phyloP scores from a whole-genome alignment of 1,140 invertebrate species.

The Anadara kagoshimensis region DNA sequence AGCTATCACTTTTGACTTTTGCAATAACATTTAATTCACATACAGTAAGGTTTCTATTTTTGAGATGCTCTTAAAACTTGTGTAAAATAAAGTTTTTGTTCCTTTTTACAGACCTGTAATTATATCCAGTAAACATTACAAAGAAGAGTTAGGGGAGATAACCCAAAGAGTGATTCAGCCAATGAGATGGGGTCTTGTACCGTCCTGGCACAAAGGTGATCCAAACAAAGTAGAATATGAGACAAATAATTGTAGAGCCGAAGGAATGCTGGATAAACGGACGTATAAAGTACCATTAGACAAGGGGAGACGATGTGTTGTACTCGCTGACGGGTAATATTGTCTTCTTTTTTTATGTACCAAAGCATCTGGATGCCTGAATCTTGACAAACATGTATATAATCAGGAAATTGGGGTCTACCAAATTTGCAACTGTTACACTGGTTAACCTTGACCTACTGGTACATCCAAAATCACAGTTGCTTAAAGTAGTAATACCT shows the following conservation, averaged over 20 bases:
- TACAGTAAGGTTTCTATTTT: no score
- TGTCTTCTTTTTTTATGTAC: background rate
- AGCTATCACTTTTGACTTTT: no score
- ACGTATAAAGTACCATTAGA: slow-evolving; percentile 80
- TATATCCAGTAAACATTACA: slow-evolving; percentile 78
- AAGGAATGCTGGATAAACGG: slow-evolving; percentile 81
- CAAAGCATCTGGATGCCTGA: background rate
- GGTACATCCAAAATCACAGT: no score
- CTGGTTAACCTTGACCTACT: no score
- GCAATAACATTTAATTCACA: no score
- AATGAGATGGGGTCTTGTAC: slow-evolving; percentile 86
- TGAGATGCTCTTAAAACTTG: background rate
- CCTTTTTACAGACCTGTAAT: slow-evolving; percentile 78
- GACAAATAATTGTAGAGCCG: slow-evolving; percentile 88
- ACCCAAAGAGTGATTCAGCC: slow-evolving; percentile 66
- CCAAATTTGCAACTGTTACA: no score
- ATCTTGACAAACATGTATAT: background rate
- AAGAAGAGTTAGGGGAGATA: slow-evolving; percentile 46
- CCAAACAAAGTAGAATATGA: slow-evolving; percentile 81
- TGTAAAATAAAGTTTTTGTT: background rate
- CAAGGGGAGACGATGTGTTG: slow-evolving; percentile 84
- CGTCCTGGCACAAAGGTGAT: slow-evolving; percentile 86
- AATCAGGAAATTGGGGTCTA: background rate
- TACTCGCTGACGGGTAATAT: slow-evolving; percentile 83
- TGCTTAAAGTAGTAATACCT: no score